Conservation (phyloP, 2,113 vertebrate species). For the Perca schrenkii region DNA sequence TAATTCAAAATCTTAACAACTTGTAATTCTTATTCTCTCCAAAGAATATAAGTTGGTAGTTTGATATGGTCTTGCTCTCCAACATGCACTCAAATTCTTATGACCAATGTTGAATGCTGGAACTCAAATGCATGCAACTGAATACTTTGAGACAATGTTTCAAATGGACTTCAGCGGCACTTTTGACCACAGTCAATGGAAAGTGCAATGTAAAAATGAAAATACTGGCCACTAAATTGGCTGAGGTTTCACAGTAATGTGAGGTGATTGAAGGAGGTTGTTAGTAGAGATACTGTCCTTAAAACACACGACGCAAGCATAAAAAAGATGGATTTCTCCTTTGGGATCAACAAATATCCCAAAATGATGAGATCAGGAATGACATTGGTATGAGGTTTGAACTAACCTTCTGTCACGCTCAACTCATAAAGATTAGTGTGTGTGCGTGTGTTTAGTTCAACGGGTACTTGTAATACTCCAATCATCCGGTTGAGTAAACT, state of each 20-base stretch:
- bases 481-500: constrained; percentile 11
- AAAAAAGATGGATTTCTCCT: constrained; percentile 29
- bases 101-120: not conserved
- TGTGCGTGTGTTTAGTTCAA: not conserved
- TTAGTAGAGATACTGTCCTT: constrained; percentile 30
- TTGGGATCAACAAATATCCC: constrained; percentile 29
- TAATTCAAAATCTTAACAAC: not conserved
- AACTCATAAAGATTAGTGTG: not conserved
- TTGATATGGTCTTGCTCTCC: too few relatives aligned
- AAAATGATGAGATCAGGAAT: constrained; percentile 15
- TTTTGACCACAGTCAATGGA: not conserved
- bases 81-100: too few relatives aligned
- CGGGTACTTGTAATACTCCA: constrained; percentile 21
- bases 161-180: not conserved
- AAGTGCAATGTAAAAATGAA: not conserved
- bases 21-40: not conserved
- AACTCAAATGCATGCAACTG: not conserved
- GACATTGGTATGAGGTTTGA: not conserved
- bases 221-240: not conserved
- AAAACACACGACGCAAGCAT: constrained; percentile 7
- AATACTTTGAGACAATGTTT: not conserved
- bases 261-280: not conserved
- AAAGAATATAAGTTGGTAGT: too few relatives aligned
- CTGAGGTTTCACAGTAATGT: not conserved
- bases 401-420: not conserved